phyloP scores from a whole-genome alignment of 2,113 vertebrate species.

The Oxygymnocypris stewartii region DNA sequence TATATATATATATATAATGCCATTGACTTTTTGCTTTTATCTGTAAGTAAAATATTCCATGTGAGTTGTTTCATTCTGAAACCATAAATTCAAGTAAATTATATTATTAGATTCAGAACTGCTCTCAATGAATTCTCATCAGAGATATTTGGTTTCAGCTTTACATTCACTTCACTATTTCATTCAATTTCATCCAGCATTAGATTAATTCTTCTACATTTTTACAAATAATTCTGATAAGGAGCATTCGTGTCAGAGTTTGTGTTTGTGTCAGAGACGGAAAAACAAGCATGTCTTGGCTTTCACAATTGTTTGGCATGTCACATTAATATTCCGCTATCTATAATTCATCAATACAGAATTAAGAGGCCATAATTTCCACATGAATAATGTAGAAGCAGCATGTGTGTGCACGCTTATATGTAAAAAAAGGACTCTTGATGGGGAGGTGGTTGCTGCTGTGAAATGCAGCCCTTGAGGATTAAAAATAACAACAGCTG shows the following conservation, averaged over 20 bases:
- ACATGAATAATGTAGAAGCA: conserved; percentile 43
- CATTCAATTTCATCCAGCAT: neutral
- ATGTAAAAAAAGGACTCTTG: conserved; percentile 46
- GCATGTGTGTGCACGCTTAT: conserved; percentile 30
- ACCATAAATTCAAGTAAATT: neutral
- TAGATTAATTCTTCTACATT: neutral
- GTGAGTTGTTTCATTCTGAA: neutral
- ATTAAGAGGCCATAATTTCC: conserved; percentile 42
- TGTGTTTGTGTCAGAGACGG: neutral
- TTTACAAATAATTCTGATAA: neutral
- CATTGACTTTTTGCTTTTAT: neutral
- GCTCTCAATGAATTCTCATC: neutral
- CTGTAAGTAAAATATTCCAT: neutral
- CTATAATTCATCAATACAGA: conserved; percentile 39
- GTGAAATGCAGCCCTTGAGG: conserved; percentile 69
- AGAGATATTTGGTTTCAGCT: neutral
- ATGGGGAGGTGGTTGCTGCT: conserved; percentile 59
- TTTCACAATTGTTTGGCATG: conserved; percentile 34
- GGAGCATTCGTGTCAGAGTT: too few relatives aligned
- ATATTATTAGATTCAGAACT: neutral
- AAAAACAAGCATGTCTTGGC: neutral
- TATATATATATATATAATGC: neutral
- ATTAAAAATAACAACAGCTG: conserved; percentile 84
- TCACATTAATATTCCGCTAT: conserved; percentile 30
- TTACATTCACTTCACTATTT: neutral